Evolutionary conservation across 2,888 invertebrate species (phyloP).

Genomic region (Drosophila villosipedis): DNA sequence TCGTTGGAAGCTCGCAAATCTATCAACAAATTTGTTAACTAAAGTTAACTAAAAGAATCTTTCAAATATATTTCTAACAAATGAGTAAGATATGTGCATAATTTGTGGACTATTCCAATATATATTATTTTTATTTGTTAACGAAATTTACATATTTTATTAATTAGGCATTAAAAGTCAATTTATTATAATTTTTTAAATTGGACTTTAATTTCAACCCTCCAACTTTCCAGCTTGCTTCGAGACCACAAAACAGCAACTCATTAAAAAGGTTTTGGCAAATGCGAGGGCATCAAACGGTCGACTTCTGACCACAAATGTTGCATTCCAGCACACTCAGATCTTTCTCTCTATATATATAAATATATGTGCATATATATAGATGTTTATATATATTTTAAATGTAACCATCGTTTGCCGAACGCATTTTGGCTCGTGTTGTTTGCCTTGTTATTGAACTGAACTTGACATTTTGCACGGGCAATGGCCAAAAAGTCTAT

Average conservation of each 20-base stretch:
- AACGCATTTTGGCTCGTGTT: constrained; percentile 25
- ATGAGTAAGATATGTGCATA: neutral
- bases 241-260: neutral
- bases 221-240: neutral
- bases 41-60: neutral
- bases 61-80: neutral
- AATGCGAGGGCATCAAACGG: constrained; percentile 26
- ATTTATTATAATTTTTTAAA: neutral
- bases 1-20: too few relatives aligned
- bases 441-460: constrained; percentile 83
- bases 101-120: neutral
- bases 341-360: neutral
- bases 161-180: neutral
- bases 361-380: neutral
- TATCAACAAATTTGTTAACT: neutral
- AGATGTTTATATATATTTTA: neutral
- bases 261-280: neutral
- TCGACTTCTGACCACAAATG: constrained; percentile 26
- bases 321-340: neutral
- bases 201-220: neutral
- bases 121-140: neutral
- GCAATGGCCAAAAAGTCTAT: constrained; percentile 22
- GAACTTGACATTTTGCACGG: constrained; percentile 84
- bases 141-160: neutral
- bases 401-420: neutral